Evolutionary conservation across 2,113 vertebrate genomes (phyloP), one percentile per base, ranked within the genome.

Genomic region (Chionodraco myersi): DNA sequence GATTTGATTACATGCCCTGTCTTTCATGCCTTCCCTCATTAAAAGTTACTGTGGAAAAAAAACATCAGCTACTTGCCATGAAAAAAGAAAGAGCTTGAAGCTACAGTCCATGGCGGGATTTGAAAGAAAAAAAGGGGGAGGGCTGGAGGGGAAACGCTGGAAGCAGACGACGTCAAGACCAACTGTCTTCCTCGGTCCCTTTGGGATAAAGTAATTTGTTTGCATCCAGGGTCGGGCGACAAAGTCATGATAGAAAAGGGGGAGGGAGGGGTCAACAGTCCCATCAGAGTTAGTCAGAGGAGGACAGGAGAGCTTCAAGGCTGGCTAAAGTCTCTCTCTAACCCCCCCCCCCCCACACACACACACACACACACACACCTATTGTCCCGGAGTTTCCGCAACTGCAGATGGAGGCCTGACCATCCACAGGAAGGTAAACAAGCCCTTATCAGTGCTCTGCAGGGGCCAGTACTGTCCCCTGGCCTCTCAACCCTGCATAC

Each of bases 401-500:
- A 82, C 94, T 85, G 80, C 86, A 90, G 85, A 79, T 85, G 84
- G 95, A 94, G 93, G 80, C 84, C 95, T 94, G 91, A 94, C 94
- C 95, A 97, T 96, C 96, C 87, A 95, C 95, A 96, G 96, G 96
- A 97, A 97, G 95, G 95, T 96, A 97, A 97, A 97, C 96, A 96
- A 95, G 85, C 5, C 84, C 96, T 97, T 97, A 97, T 97, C 96
- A 96, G 95, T 89, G 86, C 84, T 92, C 91, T 87, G 48, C 96
- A 97, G 96, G 91, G 88, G 91, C 75, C 76, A 72, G 80, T 84
- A 92, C 89, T 95, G 94, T 95, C 95, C 94, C 93, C 93, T 94
- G 86, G 89, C 91, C 94, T 94, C 93, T 95, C 92, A 96, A 94
- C 95, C 94, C 90, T 86, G 72, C 86, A 80, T 84, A 75, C 88